phyloP scores from a whole-genome alignment of 2,113 vertebrate genomes.

The Calyptommatus sinebrachiatus region DNA sequence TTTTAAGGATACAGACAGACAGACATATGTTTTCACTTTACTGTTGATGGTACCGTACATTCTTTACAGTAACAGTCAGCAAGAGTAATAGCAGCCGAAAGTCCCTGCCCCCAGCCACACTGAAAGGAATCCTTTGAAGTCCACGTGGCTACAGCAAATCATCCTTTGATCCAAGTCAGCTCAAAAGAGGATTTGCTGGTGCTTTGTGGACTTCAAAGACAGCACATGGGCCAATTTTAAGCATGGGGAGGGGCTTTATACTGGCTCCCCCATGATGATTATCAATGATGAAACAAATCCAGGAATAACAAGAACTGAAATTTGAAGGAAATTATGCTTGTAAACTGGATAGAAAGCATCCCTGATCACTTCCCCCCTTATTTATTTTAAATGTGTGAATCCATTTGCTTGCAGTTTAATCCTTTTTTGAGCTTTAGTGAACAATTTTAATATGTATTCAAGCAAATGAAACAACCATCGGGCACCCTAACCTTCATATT shows the following conservation, averaged over 20 bases:
- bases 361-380: background rate
- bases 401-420: background rate
- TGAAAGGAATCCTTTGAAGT: too few relatives aligned
- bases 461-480: background rate
- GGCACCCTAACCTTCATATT: background rate
- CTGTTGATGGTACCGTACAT: background rate
- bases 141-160: too few relatives aligned
- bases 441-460: background rate
- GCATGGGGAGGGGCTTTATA: too few relatives aligned
- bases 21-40: background rate
- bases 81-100: too few relatives aligned
- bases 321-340: background rate
- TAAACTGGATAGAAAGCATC: background rate
- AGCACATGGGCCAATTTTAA: too few relatives aligned
- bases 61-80: too few relatives aligned
- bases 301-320: background rate
- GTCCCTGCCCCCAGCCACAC: too few relatives aligned
- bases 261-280: too few relatives aligned
- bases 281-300: background rate
- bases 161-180: too few relatives aligned
- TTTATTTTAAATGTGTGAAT: background rate
- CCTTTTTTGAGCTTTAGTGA: background rate
- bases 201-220: too few relatives aligned
- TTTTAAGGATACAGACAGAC: too few relatives aligned
- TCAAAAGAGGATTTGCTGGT: too few relatives aligned